Conservation (phyloP, 2,113 vertebrate species). For the Rhabdornis inornatus region DNA sequence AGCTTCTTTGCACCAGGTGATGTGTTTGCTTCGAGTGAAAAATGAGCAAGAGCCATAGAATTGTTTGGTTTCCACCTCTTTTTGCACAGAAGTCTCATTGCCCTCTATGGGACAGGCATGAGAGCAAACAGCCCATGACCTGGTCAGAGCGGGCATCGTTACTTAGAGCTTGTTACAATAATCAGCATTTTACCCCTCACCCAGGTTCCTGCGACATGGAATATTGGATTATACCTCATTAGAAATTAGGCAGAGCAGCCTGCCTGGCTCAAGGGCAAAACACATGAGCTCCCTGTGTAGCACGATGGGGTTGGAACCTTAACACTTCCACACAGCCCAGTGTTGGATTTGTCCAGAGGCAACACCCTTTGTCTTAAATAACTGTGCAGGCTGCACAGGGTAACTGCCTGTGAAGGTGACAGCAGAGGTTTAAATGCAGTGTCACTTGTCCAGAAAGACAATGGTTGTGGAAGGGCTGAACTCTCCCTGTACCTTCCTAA, state of each 20-base stretch:
- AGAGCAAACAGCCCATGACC: background rate
- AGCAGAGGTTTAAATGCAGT: background rate
- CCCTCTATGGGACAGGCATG: background rate
- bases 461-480: background rate
- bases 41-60: background rate
- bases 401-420: background rate
- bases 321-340: background rate
- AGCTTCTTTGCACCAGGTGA: background rate
- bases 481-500: background rate
- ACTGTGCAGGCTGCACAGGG: background rate
- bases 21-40: background rate
- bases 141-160: background rate
- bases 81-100: background rate
- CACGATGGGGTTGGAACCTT: background rate
- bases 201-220: background rate
- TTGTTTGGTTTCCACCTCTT: background rate
- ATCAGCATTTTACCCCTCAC: background rate
- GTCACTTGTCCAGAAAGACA: background rate
- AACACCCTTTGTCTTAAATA: too few species aligned
- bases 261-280: background rate
- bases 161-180: too few species aligned
- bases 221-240: background rate
- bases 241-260: background rate
- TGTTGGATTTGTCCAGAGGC: background rate
- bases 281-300: background rate